These are phyloP conservation scores for Trissonchulus latispiculum DNA, from an alignment of 2,888 invertebrate species.

Conservation along the genomic window DNA sequence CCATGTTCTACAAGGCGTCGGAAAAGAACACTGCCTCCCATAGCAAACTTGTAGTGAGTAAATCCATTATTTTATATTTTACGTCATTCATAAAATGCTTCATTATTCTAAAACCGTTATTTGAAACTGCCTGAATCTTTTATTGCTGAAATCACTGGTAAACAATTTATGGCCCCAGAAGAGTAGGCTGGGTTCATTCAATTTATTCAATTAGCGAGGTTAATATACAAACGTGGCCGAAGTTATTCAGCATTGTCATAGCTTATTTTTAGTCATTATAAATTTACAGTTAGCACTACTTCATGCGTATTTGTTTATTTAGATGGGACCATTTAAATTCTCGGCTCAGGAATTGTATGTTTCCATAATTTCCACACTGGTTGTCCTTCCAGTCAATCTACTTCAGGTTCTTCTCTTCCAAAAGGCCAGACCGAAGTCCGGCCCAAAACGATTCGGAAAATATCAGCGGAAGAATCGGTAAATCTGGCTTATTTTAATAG, in stretches of 20 bases:
- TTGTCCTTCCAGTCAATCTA: not conserved
- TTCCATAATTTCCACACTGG: conserved; percentile 3
- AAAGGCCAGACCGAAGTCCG: not conserved
- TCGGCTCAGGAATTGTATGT: conserved; percentile 4
- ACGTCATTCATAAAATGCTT: no score
- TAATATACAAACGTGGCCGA: no score
- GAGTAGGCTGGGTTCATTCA: no score
- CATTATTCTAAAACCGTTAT: no score
- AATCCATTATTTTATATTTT: not conserved
- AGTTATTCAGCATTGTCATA: no score
- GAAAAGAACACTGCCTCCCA: not conserved
- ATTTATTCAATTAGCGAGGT: no score
- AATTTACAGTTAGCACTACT: no score
- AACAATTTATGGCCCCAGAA: no score
- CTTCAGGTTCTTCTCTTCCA: conserved; percentile 1
- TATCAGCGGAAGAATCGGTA: not conserved
- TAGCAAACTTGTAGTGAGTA: not conserved
- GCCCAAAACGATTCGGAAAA: not conserved
- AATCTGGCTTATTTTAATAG: no score
- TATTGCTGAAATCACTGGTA: no score
- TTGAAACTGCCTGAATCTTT: no score
- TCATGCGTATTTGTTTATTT: not conserved
- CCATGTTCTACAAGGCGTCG: conserved; percentile 46
- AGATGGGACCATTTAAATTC: conserved; percentile 5
- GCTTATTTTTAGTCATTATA: no score